Conservation (phyloP, 2,113 vertebrate genomes). For the Vombatus ursinus region DNA sequence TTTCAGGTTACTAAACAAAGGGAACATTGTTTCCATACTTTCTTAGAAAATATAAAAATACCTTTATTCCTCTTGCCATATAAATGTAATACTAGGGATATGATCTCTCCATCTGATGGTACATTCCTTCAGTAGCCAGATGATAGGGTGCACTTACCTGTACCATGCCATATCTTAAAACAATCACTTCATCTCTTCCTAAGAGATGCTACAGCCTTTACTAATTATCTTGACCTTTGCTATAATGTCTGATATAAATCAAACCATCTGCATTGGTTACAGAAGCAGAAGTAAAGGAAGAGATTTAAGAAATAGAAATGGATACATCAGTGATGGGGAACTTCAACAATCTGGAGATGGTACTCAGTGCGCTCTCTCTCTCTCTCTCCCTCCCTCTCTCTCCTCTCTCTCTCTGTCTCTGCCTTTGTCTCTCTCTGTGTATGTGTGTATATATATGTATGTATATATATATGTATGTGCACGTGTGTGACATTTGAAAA, state of each 20-base stretch:
- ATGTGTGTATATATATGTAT: too few species aligned
- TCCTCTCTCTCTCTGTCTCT: too few species aligned
- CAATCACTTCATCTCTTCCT: background rate
- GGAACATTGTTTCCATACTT: background rate
- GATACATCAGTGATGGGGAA: background rate
- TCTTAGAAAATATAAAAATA: background rate
- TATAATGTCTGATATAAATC: background rate
- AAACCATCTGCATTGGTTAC: background rate
- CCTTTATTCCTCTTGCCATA: background rate
- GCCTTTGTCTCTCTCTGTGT: too few species aligned
- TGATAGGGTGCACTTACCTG: background rate
- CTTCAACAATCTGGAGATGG: constrained; percentile 1
- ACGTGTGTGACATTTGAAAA: too few species aligned
- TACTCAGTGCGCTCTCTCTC: too few species aligned
- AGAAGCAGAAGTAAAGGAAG: background rate
- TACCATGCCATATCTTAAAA: background rate
- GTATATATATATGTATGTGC: too few species aligned
- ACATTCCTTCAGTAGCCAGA: background rate
- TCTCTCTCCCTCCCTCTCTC: too few species aligned
- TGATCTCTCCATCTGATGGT: background rate
- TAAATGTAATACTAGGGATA: background rate
- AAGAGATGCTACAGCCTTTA: background rate
- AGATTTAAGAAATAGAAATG: background rate
- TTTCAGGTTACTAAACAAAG: background rate
- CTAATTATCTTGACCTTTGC: background rate